Evolutionary conservation across 2,113 vertebrate genomes (phyloP), one percentile per base, ranked within the genome.

Genomic region (Zosterops pallidus): DNA sequence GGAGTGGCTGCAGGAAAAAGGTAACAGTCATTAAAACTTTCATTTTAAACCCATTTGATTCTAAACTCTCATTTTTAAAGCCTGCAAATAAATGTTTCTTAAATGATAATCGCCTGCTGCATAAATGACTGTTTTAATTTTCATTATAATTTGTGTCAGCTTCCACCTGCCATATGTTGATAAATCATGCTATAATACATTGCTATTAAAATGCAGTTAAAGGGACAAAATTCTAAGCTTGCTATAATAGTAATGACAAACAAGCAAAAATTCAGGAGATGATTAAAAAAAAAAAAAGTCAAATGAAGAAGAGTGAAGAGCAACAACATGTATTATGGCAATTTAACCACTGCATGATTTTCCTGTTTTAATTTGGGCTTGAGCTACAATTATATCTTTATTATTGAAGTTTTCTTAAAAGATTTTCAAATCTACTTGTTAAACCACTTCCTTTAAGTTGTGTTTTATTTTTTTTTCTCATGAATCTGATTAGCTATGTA

Each of bases 1-100:
- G 96, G 99, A 99, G 97, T 99, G 99, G 98, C 99, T 99, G 97
- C 99, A 99, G 98, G 99, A 99, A 98, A 99, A 99, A 99, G 99
- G 99, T 99, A 99, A 99, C 98, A 97, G 97, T 98, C 97, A 97
- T 98, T 98, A 97, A 98, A 98, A 98, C 97, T 98, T 98, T 98
- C 97, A 97, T 98, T 98, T 98, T 98, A 98, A 98, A 98, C 97
- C 97, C 98, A 98, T 98, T 98, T 97, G 97, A 98, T 97, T 98
- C 97, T 98, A 98, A 98, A 98, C 95, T 96, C 96, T 98, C 97
- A 97, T 98, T 98, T 97, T 98, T 98, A 98, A 98, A 98, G 98
- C 97, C 97, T 98, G 98, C 97, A 97, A 97, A 98, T 98, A 98
- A 98, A 98, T 98, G 97, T 98, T 98, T 97, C 97, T 98, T 98